These are phyloP conservation scores for Macroteleia sp. DNA, from an alignment of 2,888 invertebrate species.

Conservation along the genomic window DNA sequence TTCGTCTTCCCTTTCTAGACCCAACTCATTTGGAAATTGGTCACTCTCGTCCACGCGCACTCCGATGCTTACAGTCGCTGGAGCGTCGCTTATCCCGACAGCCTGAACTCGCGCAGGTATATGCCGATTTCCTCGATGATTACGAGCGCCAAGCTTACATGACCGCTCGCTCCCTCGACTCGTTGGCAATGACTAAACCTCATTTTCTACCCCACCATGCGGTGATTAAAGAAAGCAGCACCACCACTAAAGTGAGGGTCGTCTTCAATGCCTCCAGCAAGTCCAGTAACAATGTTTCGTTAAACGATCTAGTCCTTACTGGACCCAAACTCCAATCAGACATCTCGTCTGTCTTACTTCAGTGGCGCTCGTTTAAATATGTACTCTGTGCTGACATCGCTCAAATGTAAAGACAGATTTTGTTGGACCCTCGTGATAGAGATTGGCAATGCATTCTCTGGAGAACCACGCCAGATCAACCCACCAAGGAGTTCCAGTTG, in stretches of 20 bases:
- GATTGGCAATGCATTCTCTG: not conserved
- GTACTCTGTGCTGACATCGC: no score
- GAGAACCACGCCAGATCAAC: not conserved
- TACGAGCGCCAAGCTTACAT: not conserved
- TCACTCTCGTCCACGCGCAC: not conserved
- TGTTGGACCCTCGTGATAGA: not conserved
- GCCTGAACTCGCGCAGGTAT: not conserved
- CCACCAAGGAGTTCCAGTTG: not conserved
- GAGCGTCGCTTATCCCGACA: not conserved
- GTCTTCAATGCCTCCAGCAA: no score
- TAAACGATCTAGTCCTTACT: no score
- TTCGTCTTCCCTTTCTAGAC: not conserved
- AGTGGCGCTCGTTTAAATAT: no score
- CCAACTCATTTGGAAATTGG: not conserved
- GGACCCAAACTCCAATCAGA: no score
- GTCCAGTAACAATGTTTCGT: no score
- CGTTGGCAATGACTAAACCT: not conserved
- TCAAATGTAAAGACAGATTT: not conserved
- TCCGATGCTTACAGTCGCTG: not conserved
- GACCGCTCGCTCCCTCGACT: no score
- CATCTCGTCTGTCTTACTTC: no score
- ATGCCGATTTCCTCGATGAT: not conserved
- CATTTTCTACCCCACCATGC: slow-evolving; percentile 68
- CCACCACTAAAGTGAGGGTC: slow-evolving; percentile 68
- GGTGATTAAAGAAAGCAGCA: slow-evolving; percentile 62